Evolutionary conservation across 1,140 invertebrate genomes (phyloP), one percentile per base, ranked within the genome.

Genomic region (Phymastichus coffea): DNA sequence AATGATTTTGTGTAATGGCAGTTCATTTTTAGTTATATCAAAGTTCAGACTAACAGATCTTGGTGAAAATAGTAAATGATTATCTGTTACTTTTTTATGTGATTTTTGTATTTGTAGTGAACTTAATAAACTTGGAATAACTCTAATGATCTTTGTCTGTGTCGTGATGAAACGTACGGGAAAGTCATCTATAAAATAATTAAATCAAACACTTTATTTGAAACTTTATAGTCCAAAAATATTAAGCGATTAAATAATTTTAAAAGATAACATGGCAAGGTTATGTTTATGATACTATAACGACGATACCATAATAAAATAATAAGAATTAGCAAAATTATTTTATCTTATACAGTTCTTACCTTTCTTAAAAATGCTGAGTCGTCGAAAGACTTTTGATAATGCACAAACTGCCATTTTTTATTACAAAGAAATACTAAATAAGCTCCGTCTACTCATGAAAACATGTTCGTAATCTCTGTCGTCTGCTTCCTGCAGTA

Each of bases 1-100:
- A 35, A 69, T 66, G 1, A 65, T 66, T 33, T 48, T 65, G 41
- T 19, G 65, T 43, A 65, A 54, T 12, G 47, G 40, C 19, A 51
- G 4, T 17, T 10, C 20, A 35, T 37, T 63, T 20, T 37, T 52
- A 19, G 65, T 63, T 28, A 71, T 35, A 26, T 63, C 25, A 19
- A 71, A 59, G 22, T 70, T 67, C 17, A 73, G 37, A 26, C 67
- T 61, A 17, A 71, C 57, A 6, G 63, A 67, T 57, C 44, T 60
- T 33, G 66, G 58, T 20, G 51, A 43, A 54, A 74, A 73, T 26
- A 12, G 66, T n/a, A 73, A 55, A 22, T 22, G 14, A 3, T 49
- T 46, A 55, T 41, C 22, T 23, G 44, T 1, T 3, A 54, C 7
- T 1, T 61, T 44, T 63, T 22, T 19, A 12, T 19, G 41, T 35